Evolutionary conservation across 2,888 invertebrate genomes (phyloP).

Genomic region (Molorchus minor): DNA sequence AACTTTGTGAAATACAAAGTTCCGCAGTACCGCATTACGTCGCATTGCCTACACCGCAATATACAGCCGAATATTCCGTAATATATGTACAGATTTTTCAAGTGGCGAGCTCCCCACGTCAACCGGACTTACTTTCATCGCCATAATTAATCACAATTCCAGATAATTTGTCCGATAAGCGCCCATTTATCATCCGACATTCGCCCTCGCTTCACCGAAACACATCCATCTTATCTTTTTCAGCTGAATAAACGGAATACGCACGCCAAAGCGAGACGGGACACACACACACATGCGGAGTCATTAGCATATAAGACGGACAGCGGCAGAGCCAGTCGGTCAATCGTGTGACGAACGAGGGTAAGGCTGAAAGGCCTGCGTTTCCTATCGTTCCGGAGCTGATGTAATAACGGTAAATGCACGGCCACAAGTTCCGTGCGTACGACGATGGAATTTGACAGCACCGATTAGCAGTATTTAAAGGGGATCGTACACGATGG

Average conservation of each 20-base stretch:
- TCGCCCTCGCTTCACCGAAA: slow-evolving; percentile 4
- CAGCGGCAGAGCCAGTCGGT: slow-evolving; percentile 13
- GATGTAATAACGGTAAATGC: background rate
- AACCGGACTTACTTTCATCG: background rate
- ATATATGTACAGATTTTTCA: too few species aligned
- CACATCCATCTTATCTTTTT: slow-evolving; percentile 11
- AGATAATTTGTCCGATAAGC: slow-evolving; percentile 13
- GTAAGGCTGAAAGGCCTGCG: background rate
- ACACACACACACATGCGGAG: slow-evolving; percentile 6
- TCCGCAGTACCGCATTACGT: too few species aligned
- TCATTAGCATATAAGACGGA: slow-evolving; percentile 20
- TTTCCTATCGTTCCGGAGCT: background rate
- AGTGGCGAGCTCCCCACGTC: too few species aligned
- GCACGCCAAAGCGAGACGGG: slow-evolving; percentile 4
- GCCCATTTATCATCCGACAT: slow-evolving; percentile 4
- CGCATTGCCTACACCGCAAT: too few species aligned
- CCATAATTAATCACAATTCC: slow-evolving; percentile 7
- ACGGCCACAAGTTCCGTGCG: background rate
- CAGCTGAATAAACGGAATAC: background rate
- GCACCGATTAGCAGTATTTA: too few species aligned
- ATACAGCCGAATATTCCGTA: too few species aligned
- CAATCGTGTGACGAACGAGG: slow-evolving; percentile 9
- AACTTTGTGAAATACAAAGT: too few species aligned
- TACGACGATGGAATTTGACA: background rate
- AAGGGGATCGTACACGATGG: too few species aligned